phyloP scores from a whole-genome alignment of 2,888 invertebrate genomes.

The Liodrosophila aerea region DNA sequence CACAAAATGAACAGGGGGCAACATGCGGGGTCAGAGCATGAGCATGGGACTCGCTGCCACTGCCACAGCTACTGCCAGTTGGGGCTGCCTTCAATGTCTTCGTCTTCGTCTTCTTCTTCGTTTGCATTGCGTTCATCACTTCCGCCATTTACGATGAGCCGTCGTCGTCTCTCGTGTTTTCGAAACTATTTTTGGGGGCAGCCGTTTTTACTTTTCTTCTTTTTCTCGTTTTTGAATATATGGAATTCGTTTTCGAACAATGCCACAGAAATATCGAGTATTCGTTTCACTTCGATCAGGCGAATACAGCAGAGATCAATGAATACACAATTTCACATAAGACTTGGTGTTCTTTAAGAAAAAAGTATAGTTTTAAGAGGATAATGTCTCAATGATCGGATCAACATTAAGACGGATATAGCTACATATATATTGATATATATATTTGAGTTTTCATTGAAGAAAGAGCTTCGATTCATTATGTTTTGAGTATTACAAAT shows the following conservation, averaged over 20 bases:
- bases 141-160: slow-evolving; percentile 66
- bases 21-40: slow-evolving; percentile 36
- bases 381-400: too few relatives aligned
- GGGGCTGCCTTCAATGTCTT: slow-evolving; percentile 28
- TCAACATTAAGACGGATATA: too few relatives aligned
- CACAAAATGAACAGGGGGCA: not conserved
- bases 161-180: slow-evolving; percentile 51
- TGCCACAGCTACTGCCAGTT: not conserved
- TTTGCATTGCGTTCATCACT: slow-evolving; percentile 59
- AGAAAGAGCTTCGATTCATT: too few relatives aligned
- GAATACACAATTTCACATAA: too few relatives aligned
- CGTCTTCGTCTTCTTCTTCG: slow-evolving; percentile 20
- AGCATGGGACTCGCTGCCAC: slow-evolving; percentile 45
- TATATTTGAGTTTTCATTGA: too few relatives aligned
- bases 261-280: slow-evolving; percentile 5
- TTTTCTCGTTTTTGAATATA: slow-evolving; percentile 25
- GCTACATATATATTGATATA: too few relatives aligned
- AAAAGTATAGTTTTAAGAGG: too few relatives aligned
- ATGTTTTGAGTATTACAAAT: too few relatives aligned
- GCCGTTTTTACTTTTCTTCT: not conserved
- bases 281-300: not conserved
- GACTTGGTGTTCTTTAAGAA: too few relatives aligned
- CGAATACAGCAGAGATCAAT: not conserved
- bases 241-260: slow-evolving; percentile 31
- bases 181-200: slow-evolving; percentile 65